A percentile compares a stretch with the other conserved stretches of the same genome.
Evolutionary conservation across 2,888 invertebrate genomes (phyloP).

Genomic region (Cheilosia grossa): DNA sequence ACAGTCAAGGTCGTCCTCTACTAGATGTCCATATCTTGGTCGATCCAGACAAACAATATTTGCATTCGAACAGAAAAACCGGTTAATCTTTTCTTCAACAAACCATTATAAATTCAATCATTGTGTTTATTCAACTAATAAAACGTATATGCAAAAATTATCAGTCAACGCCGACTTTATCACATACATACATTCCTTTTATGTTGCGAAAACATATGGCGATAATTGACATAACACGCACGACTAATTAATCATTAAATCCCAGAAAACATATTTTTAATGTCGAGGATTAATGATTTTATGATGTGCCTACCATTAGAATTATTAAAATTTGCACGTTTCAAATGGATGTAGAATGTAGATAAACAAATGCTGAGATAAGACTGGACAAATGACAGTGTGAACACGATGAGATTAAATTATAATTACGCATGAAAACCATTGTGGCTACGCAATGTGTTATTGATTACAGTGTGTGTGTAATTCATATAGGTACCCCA

Average conservation of each 20-base stretch:
- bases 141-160: not conserved
- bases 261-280: not conserved
- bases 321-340: constrained; percentile 12
- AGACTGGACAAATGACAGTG: not conserved
- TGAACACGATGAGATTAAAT: constrained; percentile 1
- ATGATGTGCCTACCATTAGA: not conserved
- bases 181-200: too few species aligned
- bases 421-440: not conserved
- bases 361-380: constrained; percentile 7
- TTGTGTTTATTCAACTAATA: too few species aligned
- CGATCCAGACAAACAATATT: too few species aligned
- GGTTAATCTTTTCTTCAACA: too few species aligned
- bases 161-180: not conserved
- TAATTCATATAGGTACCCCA: too few species aligned
- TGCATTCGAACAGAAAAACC: too few species aligned
- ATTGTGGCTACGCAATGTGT: not conserved
- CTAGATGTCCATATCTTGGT: too few species aligned
- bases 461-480: too few species aligned
- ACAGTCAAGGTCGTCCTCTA: too few species aligned
- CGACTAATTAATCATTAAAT: constrained; percentile 20
- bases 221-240: constrained; percentile 21
- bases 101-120: too few species aligned
- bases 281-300: constrained; percentile 24
- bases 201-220: too few species aligned
- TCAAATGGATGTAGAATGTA: constrained; percentile 14